Evolutionary conservation across 2,113 vertebrate species (phyloP).

Genomic region (rat (Rattus norvegicus)): DNA sequence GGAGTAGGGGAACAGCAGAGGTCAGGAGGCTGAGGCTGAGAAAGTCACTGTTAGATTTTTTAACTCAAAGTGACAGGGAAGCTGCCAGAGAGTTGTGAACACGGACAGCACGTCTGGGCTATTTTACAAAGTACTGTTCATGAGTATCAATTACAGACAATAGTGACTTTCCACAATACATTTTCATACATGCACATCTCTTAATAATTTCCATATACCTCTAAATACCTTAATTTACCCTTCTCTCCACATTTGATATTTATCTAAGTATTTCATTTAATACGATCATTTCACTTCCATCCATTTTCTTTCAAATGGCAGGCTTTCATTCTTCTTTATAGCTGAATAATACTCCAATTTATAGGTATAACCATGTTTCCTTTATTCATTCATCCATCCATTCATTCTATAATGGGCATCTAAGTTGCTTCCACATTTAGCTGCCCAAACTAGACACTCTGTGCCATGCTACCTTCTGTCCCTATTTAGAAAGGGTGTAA

Average conservation of each 20-base stretch:
- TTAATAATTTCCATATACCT: background rate
- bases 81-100: background rate
- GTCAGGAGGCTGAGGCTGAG: background rate
- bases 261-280: background rate
- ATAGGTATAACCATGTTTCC: background rate
- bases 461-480: background rate
- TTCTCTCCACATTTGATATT: background rate
- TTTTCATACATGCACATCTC: background rate
- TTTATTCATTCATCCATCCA: background rate
- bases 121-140: background rate
- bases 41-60: background rate
- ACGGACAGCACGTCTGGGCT: background rate
- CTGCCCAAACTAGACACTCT: background rate
- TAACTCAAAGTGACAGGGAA: background rate
- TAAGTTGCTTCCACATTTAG: background rate
- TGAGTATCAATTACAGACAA: background rate
- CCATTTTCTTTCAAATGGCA: background rate
- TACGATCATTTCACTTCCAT: background rate
- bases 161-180: background rate
- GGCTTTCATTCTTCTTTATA: background rate
- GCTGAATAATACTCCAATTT: background rate
- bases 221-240: background rate
- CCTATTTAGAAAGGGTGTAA: background rate
- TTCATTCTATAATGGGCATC: background rate
- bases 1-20: background rate